These are phyloP conservation scores for Corythucha ciliata DNA, from an alignment of 2,888 invertebrate species.

Conservation along the genomic window DNA sequence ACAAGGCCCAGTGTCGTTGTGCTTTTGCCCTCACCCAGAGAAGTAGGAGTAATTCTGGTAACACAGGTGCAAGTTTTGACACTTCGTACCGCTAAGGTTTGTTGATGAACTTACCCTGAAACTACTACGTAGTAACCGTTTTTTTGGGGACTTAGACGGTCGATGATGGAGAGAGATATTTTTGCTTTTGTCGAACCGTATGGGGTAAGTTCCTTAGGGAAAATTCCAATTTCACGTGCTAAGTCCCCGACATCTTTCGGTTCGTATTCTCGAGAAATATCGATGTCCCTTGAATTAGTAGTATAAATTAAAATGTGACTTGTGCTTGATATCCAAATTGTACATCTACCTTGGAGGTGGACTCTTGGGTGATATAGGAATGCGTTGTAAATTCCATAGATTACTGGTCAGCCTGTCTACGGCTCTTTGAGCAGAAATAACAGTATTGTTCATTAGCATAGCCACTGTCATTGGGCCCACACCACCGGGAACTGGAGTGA, in stretches of 20 bases:
- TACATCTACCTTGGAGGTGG: slow-evolving; percentile 72
- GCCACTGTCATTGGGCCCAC: slow-evolving; percentile 99
- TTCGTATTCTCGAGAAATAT: slow-evolving; percentile 75
- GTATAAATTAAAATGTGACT: background rate
- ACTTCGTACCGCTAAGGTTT: slow-evolving; percentile 20
- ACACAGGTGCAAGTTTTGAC: background rate
- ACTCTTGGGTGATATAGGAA: slow-evolving; percentile 52
- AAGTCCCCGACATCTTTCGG: slow-evolving; percentile 72
- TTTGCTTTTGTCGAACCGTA: slow-evolving; percentile 95
- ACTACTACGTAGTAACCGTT: slow-evolving; percentile 91
- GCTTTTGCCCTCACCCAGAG: slow-evolving; percentile 96
- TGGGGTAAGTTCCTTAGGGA: slow-evolving; percentile 68
- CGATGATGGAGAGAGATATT: slow-evolving; percentile 67
- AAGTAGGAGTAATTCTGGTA: slow-evolving; percentile 88
- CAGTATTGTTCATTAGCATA: slow-evolving; percentile 93
- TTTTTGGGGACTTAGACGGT: slow-evolving; percentile 57
- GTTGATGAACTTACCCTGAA: slow-evolving; percentile 64
- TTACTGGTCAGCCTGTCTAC: slow-evolving; percentile 48
- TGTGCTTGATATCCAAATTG: background rate
- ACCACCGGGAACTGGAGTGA: slow-evolving; percentile 93
- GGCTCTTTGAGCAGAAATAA: slow-evolving; percentile 64
- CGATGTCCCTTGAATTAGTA: slow-evolving; percentile 62
- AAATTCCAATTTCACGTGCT: slow-evolving; percentile 76
- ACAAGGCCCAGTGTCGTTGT: slow-evolving; percentile 88
- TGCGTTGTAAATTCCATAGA: slow-evolving; percentile 60